Base-by-base conservation (phyloP, 1,140 invertebrate genomes). In the Holcopasites calliopsidis region DNA sequence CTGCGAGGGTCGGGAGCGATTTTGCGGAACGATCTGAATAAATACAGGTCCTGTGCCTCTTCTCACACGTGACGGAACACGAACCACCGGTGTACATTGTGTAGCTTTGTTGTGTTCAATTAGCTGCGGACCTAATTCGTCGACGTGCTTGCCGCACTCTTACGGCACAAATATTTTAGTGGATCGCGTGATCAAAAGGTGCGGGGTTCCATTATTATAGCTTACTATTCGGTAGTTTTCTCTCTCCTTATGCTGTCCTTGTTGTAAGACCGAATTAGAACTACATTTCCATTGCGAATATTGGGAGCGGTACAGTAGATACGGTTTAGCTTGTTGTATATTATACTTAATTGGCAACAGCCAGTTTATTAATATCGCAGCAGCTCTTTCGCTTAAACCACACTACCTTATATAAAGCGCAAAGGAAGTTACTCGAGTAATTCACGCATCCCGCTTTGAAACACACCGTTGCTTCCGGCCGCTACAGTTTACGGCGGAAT, bases 1-100 rank as follows among this genome's bases (percentile, higher is more conserved):
- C 77, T 84, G 82, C 80, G 10, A 31, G 62, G 49, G 60, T 82
- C 64, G 16, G n/a, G 42, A 23, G 52, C 73, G 73, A 75, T 60
- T 69, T 69, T 69, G 33, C 65, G 54, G 64, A 52, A 69, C 73
- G 73, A 50, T 69, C 73, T 75, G 73, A 75, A 75, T 75, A 75
- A 75, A 75, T 44, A 71, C 60, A 57, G 31, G 35, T 23, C 3
- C 66, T 42, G 55, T 35, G 26, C 7, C 26, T 18, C 28, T 23
- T 44, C 35, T 60, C 68, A 47, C 40, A n/a, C 68, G 31, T 55
- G 23, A 70, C 33, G 23, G n/a, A 26, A 35, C 26, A 40, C 16
- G 23, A 62, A 38, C 10, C 26, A 4, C 66, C n/a, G n/a, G n/a
- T 28, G 6, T 40, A 28, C 8, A 61, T 76, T 52, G 21, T 74